Base-by-base conservation (phyloP, 2,888 invertebrate genomes). In the Phortica magna region DNA sequence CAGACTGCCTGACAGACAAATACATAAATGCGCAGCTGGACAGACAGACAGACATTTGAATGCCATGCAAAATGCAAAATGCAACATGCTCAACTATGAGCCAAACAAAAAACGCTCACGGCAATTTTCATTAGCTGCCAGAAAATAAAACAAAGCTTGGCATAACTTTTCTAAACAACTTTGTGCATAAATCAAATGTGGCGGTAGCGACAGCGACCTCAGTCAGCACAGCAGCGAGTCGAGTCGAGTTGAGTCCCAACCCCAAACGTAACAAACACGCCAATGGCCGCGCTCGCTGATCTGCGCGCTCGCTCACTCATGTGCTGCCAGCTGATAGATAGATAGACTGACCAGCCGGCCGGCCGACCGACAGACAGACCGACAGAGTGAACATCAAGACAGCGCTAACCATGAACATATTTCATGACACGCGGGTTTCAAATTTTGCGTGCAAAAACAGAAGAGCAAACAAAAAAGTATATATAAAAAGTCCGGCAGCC, bases 111-210 rank as follows among this genome's bases (percentile, higher is more conserved):
- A 71, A 55, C n/a, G 70, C 70, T 71, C 70, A 10, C n/a, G 70
- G 70, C 31, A 31, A 71, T 71, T 71, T 71, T 71, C 70, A 71
- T 71, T 71, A 55, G 70, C 70, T 71, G 70, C 70, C 70, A 71
- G 14, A 71, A 71, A 71, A 55, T 71, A 71, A 71, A 71, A 71
- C 70, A 71, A 55, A 71, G 53, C 78, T 85, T 87, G 85, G 83
- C 87, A 85, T 85, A 87, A 61, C 61, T 87, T 87, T 85, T 85
- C 85, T 87, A 86, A 86, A 86, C 85, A 87, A 85, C 85, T 83
- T 81, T 83, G 78, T 78, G 83, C 85, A 86, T 86, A 86, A 86
- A 86, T 86, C 85, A 86, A 84, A 79, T 79, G 81, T 78, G 81
- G 78, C 82, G 67, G 76, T 74, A 80, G 84, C 85, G 83, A 81